Base-by-base conservation (phyloP, 2,797 vertebrate species). In the Clarias fuscus region DNA sequence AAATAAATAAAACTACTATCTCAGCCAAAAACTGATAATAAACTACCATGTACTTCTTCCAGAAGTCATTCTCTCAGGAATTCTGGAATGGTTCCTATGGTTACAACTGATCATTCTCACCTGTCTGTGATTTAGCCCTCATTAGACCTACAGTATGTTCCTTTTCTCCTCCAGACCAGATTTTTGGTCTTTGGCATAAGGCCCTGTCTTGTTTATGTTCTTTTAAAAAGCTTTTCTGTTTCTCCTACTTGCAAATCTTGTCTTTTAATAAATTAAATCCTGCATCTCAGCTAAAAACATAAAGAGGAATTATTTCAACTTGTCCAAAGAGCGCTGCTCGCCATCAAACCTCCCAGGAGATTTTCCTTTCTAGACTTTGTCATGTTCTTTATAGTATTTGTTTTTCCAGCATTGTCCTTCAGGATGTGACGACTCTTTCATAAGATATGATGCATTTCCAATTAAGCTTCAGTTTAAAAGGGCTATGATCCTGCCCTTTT, bases 81-180 rank as follows among this genome's bases (percentile, higher is more conserved):
- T 68, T 11, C 53, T 24, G 6, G 71, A 83, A 71, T 33, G 0
- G 67, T 71, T 83, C 13, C 82, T 53, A 83, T 83, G 81, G 81
- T 83, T 83, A 83, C 79, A 65, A 30, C 82, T 71, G 53, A 71
- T 83, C 30, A 83, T 37, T 17, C 48, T 71, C 53, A 83, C 67
- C 82, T 83, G 81, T 83, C 33, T 13, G 43, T 83, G 3, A 83
- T 83, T 71, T n/a, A 59, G 30, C 20, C 30, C 48, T 83, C 65
- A 83, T 83, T 68, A 68, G 22, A 53, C 48, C 48, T 53, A 53
- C 56, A 1, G 62, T 79, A n/a, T 62, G 13, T 40, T 80, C 56
- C 5, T 1, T 62, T 79, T 2, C 11, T 79, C 7, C 62, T 62
- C 48, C 11, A 79, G 22, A 24, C 13, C 33, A 40, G 24, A 62